Base-by-base conservation (phyloP, 2,888 invertebrate genomes). In the Megaustenia siamemsis region DNA sequence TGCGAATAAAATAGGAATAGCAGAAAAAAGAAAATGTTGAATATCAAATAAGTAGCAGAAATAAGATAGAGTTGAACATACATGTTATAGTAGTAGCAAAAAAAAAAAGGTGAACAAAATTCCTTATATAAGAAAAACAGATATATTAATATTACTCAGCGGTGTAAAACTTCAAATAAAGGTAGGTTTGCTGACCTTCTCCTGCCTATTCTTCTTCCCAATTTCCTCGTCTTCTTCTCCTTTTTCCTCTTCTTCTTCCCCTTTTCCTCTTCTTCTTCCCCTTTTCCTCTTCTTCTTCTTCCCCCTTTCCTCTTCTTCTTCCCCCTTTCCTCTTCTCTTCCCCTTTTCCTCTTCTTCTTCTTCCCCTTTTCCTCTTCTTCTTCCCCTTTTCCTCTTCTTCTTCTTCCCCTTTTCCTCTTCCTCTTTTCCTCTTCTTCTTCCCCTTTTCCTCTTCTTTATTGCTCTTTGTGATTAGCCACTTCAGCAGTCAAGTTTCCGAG, bases 311-410 rank as follows among this genome's bases (percentile, higher is more conserved):
- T 63, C 53, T 40, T 71, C 32, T 40, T 56, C 40, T 53, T 78
- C 60, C 32, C 32, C 69, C 56, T 40, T 35, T 73, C 12, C 56
- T n/a, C 43, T 28, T 75, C n/a, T 40, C 45, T 80, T 21, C 32
- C 68, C 66, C 38, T 81, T 49, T 77, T 5, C n/a, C 38, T 77
- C 28, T 77, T 40, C 38, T 40, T 60, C 60, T 77, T n/a, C 43
- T 66, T 84, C 32, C 76, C 43, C 49, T 28, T 75, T 76, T 56
- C 56, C n/a, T 63, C 63, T 63, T 63, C 63, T 63, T 28, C 63
- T 63, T 28, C 63, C 28, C 12, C 63, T 63, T 63, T 63, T 28
- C 63, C 28, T 28, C 63, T 63, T 63, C 63, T 63, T 3, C 63
- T 10, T 0, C 63, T 63, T 3, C 56, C n/a, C 4, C 56, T 56